Base-by-base conservation (phyloP, 1,140 invertebrate species). In the Agraylea sexmaculata region DNA sequence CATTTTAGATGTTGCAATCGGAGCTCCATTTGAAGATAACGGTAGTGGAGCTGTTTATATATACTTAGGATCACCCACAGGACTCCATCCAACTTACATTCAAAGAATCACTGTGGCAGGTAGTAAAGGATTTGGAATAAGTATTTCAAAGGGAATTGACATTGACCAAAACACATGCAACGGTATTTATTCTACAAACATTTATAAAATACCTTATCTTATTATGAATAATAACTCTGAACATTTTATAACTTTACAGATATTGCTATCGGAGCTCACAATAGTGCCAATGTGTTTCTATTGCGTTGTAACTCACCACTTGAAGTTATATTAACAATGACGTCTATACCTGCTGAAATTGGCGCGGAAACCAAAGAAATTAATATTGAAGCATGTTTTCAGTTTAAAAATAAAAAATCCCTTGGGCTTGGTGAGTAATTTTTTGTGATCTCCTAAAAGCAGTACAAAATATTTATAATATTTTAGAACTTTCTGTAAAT, bases 1-100 rank as follows among this genome's bases (percentile, higher is more conserved):
- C 16, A n/a, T 55, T 62, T 21, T 43, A 70, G 79, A 81, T 53
- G 54, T 82, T 23, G 78, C 75, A 7, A 68, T 82, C 13, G 73
- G 76, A 17, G 76, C 78, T 6, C 80, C 80, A 0, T 81, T 76
- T 55, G 77, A 78, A 46, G 59, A 73, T 23, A 56, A 68, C 33
- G 71, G 70, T 2, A 49, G 20, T 25, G 79, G 78, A 4, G 70
- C 70, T 0, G 70, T 83, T 6, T 80, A 79, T 40, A 70, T 83
- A 40, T 81, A 76, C 43, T 65, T 67, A 46, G 77, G 78, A 2
- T 54, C 69, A 20, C 55, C 55, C 15, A 55, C 68, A 8, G 80
- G 80, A 27, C 40, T 61, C 12, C 53, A 42, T 20, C 47, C 28
- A 10, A 32, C 50, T 18, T 59, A 57, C 27, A 27, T 48, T 2